These are phyloP conservation scores for Diorhabda elongata DNA, from an alignment of 1,140 invertebrate species.

Conservation along the genomic window DNA sequence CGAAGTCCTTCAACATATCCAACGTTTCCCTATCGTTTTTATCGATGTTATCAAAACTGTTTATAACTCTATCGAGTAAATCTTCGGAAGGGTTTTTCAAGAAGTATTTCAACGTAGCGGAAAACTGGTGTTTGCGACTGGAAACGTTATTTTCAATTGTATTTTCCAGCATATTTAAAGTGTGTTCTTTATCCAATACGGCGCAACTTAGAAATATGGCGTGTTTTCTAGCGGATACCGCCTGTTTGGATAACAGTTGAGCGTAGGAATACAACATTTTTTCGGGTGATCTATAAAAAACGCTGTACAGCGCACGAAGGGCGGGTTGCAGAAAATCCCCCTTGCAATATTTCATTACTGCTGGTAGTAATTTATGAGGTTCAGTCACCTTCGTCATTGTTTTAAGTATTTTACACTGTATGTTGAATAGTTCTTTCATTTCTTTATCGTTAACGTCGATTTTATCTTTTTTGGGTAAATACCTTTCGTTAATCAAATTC, in stretches of 20 bases:
- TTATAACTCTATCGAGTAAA: constrained; percentile 5
- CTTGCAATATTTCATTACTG: constrained; percentile 17
- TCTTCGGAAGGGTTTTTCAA: constrained; percentile 19
- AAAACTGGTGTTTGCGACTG: constrained; percentile 20
- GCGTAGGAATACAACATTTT: constrained; percentile 14
- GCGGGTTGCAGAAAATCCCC: constrained; percentile 22
- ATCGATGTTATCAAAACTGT: constrained; percentile 15
- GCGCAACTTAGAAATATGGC: constrained; percentile 21
- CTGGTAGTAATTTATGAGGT: constrained; percentile 10
- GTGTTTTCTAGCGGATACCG: constrained; percentile 22
- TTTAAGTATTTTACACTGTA: constrained; percentile 16
- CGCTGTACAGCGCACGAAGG: constrained; percentile 13
- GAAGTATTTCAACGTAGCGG: constrained; percentile 23
- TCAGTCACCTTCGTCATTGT: background rate
- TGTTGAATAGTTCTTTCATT: constrained; percentile 15
- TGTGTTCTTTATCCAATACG: constrained; percentile 5
- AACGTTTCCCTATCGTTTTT: constrained; percentile 21
- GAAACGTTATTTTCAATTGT: constrained; percentile 14
- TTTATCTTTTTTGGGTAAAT: constrained; percentile 15
- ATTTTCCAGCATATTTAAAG: background rate
- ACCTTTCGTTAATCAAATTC: constrained; percentile 3
- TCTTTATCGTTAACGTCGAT: constrained; percentile 17
- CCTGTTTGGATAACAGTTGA: constrained; percentile 16
- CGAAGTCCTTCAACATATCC: background rate
- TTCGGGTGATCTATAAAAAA: constrained; percentile 19